A percentile compares a stretch with the other conserved stretches of the same genome.
Evolutionary conservation across 2,888 invertebrate species (phyloP).

Genomic region (Oscheius myriophilus): DNA sequence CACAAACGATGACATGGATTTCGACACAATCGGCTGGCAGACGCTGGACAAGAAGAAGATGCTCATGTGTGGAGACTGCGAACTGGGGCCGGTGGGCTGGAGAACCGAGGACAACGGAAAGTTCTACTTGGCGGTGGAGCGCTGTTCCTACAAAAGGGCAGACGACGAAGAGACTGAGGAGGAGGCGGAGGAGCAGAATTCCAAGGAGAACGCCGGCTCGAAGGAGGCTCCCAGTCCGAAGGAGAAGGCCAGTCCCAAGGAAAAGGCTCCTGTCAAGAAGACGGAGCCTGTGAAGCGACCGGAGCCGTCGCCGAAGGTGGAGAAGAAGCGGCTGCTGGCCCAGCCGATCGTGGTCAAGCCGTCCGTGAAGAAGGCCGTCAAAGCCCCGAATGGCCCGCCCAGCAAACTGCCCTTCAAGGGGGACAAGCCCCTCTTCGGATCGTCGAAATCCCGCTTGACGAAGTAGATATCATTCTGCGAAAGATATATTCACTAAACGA

Average conservation of each 20-base stretch:
- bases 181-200: constrained; percentile 7
- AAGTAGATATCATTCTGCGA: constrained; percentile 3
- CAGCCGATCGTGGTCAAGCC: not conserved
- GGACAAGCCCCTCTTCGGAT: not conserved
- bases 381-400: not conserved
- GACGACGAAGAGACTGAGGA: constrained; percentile 10
- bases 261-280: not conserved
- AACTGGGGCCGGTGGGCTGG: constrained; percentile 61
- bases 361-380: not conserved
- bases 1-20: constrained; percentile 58
- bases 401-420: not conserved
- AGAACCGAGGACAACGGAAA: constrained; percentile 53
- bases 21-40: constrained; percentile 64
- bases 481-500: no score
- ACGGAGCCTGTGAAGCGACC: not conserved
- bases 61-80: constrained; percentile 63
- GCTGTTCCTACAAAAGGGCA: constrained; percentile 45
- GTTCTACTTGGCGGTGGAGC: constrained; percentile 60
- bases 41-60: constrained; percentile 58
- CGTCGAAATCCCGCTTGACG: not conserved
- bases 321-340: no score
- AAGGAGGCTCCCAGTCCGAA: not conserved
- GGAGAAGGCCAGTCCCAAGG: not conserved
- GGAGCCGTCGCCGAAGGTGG: no score
- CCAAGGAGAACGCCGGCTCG: not conserved